Conservation (phyloP, 2,888 invertebrate species). For the Litoditis marina region DNA sequence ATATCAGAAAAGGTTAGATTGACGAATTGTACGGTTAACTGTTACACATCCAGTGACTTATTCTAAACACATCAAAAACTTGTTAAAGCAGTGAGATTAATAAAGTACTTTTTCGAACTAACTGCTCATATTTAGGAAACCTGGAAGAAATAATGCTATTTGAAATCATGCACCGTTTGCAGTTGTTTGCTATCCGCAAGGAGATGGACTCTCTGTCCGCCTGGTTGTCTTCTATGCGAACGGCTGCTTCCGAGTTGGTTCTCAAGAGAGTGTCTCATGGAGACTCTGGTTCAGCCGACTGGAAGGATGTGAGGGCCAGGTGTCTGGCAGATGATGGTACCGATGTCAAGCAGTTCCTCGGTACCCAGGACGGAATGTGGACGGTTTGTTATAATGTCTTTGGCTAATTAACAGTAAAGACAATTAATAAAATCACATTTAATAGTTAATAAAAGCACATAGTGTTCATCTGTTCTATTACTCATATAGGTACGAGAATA, state of each 20-base stretch:
- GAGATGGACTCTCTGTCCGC: slow-evolving; percentile 16
- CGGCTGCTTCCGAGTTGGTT: slow-evolving; percentile 2
- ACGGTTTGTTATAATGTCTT: slow-evolving; percentile 16
- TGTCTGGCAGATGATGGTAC: slow-evolving; percentile 8
- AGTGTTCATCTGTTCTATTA: too few relatives aligned
- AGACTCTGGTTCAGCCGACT: background rate
- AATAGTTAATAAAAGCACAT: too few relatives aligned
- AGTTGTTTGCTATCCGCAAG: slow-evolving; percentile 8
- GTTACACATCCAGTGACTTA: background rate
- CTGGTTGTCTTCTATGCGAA: slow-evolving; percentile 10
- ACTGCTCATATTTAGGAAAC: too few relatives aligned
- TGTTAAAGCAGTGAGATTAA: too few relatives aligned
- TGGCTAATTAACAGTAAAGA: too few relatives aligned
- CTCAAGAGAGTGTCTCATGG: background rate
- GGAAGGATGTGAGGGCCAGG: background rate
- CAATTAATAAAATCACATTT: too few relatives aligned
- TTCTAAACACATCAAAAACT: background rate
- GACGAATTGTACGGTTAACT: too few relatives aligned
- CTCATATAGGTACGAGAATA: too few relatives aligned
- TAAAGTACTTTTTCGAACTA: too few relatives aligned
- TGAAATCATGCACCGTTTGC: too few relatives aligned
- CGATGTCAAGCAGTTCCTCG: slow-evolving; percentile 4
- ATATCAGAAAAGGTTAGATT: slow-evolving; percentile 7
- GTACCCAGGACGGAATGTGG: background rate
- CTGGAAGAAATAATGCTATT: background rate